Evolutionary conservation across 2,888 invertebrate species (phyloP).

Genomic region (Dynastes hyllus): DNA sequence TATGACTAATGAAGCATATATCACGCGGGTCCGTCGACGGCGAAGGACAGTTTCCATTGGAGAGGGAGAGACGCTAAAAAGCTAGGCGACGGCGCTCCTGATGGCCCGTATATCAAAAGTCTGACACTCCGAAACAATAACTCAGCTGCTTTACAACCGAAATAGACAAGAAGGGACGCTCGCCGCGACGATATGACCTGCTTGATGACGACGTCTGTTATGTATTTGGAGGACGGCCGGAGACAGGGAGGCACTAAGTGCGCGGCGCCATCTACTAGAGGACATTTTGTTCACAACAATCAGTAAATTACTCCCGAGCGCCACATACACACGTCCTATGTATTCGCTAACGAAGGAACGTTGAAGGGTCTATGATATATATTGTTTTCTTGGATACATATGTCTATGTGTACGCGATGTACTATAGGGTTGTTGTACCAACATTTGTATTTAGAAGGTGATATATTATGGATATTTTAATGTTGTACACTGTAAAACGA

Average conservation of each 20-base stretch:
- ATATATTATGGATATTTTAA: too few species aligned
- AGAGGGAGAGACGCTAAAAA: slow-evolving; percentile 63
- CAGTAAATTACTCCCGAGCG: slow-evolving; percentile 18
- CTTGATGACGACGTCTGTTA: slow-evolving; percentile 52
- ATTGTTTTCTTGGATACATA: slow-evolving; percentile 1
- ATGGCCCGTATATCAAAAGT: slow-evolving; percentile 70
- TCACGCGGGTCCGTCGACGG: slow-evolving; percentile 62
- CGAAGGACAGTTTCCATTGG: slow-evolving; percentile 57
- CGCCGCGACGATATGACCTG: slow-evolving; percentile 49
- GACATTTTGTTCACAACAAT: slow-evolving; percentile 5
- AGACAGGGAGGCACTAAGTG: slow-evolving; percentile 49
- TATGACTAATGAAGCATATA: slow-evolving; percentile 67
- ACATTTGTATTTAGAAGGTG: too few species aligned
- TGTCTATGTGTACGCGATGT: too few species aligned
- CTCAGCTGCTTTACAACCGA: slow-evolving; percentile 69
- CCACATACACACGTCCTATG: background rate
- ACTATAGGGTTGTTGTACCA: too few species aligned
- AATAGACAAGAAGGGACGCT: slow-evolving; percentile 67
- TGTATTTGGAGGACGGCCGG: slow-evolving; percentile 42
- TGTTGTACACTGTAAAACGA: too few species aligned
- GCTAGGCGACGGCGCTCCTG: slow-evolving; percentile 64
- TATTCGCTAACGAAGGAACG: slow-evolving; percentile 12
- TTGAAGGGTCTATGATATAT: slow-evolving; percentile 14
- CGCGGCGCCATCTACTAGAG: background rate
- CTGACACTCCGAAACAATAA: slow-evolving; percentile 70